Base-by-base conservation (phyloP, 2,888 invertebrate species). In the Drosophila fungiperda region DNA sequence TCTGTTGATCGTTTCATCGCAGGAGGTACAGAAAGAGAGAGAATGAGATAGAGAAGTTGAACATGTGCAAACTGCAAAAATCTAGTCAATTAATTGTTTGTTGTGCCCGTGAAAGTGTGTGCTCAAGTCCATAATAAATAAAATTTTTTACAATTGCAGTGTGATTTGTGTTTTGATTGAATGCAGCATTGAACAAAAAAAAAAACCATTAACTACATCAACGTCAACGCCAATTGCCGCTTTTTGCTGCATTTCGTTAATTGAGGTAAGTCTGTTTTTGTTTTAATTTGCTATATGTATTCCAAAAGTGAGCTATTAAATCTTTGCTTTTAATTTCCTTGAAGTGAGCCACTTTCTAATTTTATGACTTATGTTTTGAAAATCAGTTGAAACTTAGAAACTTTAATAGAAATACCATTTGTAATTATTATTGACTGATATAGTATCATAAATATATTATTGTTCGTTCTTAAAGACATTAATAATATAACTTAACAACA, bases 71-170 rank as follows among this genome's bases (percentile, higher is more conserved):
- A 53, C 35, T 58, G 48, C 72, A 53, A 62, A 89, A 78, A 81
- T 80, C 82, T 87, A 87, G 79, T 82, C 88, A 87, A 89, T 85
- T 87, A 85, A 89, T 87, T 76, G 73, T 62, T 63, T 64, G 53
- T 40, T 61, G 69, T 75, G 80, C 65, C 63, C 65, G 80, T 76
- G 76, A 71, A 68, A 82, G 80, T 80, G 80, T 71, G 49, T 63
- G 82, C 53, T 71, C 52, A 52, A 52, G 63, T 82, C 64, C 45
- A 78, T 89, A 82, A 89, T 84, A 76, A 89, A 89, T 76, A 72
- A 78, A 59, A 78, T 75, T 89, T 84, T 53, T 69, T 75, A 52
- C 84, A 73, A 84, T 87, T 81, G 73, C 81, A 78, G 77, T 77
- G 68, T 55, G 54, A 72, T 82, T 83, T 70, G 65, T 70, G 63